Evolutionary conservation across 2,888 invertebrate species (phyloP), one percentile per base, ranked within the genome.

Genomic region (Tipula vernalis): DNA sequence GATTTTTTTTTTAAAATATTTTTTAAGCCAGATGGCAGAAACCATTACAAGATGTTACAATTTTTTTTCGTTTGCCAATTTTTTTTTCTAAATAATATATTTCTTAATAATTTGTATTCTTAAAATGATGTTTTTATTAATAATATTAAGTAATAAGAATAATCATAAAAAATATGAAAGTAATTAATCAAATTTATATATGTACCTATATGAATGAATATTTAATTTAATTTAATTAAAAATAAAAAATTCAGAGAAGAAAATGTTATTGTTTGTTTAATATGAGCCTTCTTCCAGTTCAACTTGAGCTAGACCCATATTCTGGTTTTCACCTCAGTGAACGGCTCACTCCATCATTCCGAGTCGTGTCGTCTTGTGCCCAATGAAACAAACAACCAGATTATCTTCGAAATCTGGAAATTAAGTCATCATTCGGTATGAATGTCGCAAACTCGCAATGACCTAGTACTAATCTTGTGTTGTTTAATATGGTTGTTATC

Each of bases 211-310:
- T 71, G 71, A 71, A 71, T 71, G 28, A 71, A 28, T 71, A 71
- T 71, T 71, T 71, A 71, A 71, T 71, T 71, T 71, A 71, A 71
- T 71, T 71, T 71, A 71, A 71, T 71, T 71, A 71, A 71, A 71
- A 71, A 71, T 71, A 71, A 71, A 71, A 71, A 71, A 28, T 10
- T 71, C 28, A 71, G 28, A 71, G 28, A 71, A 15, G 6, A 44
- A 51, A 51, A 4, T 51, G n/a, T 71, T 28, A 3, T 44, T 44
- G 44, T 12, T 44, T 44, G 10, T 44, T 44, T 3, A 28, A 28
- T 1, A 28, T 1, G 28, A 28, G 28, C 28, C 28, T 28, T 1
- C 28, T 28, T 28, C 28, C 28, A 28, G 0, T 2, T 28, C 28
- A 28, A 28, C 28, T 28, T 28, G 28, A 28, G 28, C 28, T 28